Percentiles rank a stretch among this genome's conserved stretches.
phyloP scores from a whole-genome alignment of 2,113 vertebrate species.

The Ascaphus truei region DNA sequence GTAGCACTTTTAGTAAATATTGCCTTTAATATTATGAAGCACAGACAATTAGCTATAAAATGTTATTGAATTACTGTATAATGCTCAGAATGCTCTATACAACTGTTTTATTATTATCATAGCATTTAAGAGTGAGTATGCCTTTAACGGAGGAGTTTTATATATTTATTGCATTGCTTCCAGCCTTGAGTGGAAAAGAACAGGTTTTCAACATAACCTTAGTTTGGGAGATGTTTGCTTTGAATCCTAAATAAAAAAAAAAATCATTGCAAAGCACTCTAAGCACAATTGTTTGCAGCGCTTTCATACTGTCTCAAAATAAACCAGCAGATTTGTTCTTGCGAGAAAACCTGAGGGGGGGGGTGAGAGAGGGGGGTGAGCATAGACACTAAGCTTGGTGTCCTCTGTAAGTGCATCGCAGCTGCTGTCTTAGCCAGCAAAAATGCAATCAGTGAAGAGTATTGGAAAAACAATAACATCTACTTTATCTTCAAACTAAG shows the following conservation, averaged over 20 bases:
- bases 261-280: background rate
- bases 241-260: background rate
- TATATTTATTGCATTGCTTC: too few relatives aligned
- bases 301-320: background rate
- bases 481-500: slow-evolving; percentile 17
- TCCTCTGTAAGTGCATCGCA: slow-evolving; percentile 12
- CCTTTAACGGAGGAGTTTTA: too few relatives aligned
- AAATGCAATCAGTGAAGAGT: slow-evolving; percentile 23
- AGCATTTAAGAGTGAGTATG: too few relatives aligned
- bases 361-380: too few relatives aligned
- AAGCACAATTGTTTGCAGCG: background rate
- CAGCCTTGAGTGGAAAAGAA: background rate
- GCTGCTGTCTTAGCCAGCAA: slow-evolving; percentile 23
- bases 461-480: slow-evolving; percentile 31
- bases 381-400: slow-evolving; percentile 8
- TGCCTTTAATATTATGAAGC: too few relatives aligned
- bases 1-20: too few relatives aligned
- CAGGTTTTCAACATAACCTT: background rate
- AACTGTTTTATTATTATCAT: too few relatives aligned
- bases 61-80: too few relatives aligned
- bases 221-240: background rate
- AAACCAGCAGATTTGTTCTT: slow-evolving; percentile 2
- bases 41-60: too few relatives aligned
- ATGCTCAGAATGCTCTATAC: too few relatives aligned
- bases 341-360: background rate